phyloP scores from a whole-genome alignment of 2,113 vertebrate species.

The Corythoichthys haematopterus region DNA sequence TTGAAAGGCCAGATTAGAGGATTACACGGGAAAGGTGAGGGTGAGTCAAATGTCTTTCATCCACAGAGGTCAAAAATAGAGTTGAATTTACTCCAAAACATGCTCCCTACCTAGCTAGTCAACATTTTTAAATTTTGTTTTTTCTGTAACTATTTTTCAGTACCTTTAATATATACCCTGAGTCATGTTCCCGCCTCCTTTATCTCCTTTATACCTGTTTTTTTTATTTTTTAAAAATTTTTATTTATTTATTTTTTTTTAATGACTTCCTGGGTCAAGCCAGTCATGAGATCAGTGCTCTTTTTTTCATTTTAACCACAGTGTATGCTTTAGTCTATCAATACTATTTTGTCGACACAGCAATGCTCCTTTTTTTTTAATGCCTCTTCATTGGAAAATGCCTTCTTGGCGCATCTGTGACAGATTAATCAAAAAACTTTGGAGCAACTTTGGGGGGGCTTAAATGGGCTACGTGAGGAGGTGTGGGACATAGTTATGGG shows the following conservation, averaged over 20 bases:
- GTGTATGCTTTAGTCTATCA: conserved; percentile 14
- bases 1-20: not conserved
- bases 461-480: conserved; percentile 62
- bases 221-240: not conserved
- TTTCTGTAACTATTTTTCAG: no score
- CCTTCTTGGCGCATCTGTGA: conserved; percentile 47
- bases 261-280: not conserved
- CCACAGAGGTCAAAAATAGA: no score
- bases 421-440: conserved; percentile 53
- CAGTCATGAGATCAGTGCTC: not conserved
- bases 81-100: not conserved
- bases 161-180: no score
- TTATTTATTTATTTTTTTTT: not conserved
- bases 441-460: conserved; percentile 49
- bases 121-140: not conserved
- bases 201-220: not conserved
- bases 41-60: no score
- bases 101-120: not conserved
- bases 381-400: conserved; percentile 56
- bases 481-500: conserved; percentile 58
- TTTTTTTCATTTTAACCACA: not conserved
- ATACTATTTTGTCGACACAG: conserved; percentile 56
- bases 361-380: conserved; percentile 43
- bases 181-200: not conserved
- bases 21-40: not conserved